phyloP scores from a whole-genome alignment of 2,113 vertebrate genomes.

The Petrocephalus microphthalmus region DNA sequence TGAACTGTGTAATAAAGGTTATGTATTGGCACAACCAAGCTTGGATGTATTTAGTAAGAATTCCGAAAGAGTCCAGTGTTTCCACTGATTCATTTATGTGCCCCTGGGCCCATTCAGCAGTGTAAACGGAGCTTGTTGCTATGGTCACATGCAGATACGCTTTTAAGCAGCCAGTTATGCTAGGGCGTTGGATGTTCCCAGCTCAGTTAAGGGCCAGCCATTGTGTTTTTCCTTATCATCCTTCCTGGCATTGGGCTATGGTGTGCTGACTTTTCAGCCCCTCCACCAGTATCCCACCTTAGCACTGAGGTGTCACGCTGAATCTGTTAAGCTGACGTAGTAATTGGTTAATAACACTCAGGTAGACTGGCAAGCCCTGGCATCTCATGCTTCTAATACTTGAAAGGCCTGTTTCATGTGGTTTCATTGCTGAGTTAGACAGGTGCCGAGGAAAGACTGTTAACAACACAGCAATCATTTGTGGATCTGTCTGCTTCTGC shows the following conservation, averaged over 20 bases:
- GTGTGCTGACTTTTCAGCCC: not conserved
- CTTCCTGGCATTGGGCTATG: not conserved
- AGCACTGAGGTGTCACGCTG: not conserved
- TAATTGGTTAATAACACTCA: not conserved
- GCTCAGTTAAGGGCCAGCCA: not conserved
- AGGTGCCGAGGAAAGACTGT: too few relatives aligned
- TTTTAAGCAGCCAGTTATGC: not conserved
- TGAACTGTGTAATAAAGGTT: not conserved
- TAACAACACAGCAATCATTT: not conserved
- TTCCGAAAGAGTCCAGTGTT: not conserved
- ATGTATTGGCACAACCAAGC: not conserved
- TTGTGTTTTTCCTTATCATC: not conserved
- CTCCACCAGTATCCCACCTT: not conserved
- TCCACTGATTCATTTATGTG: not conserved
- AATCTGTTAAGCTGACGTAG: not conserved
- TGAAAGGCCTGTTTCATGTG: not conserved
- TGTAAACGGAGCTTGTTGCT: not conserved
- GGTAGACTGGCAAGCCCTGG: not conserved
- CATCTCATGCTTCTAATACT: not conserved
- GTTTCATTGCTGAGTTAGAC: not conserved
- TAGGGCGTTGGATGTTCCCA: not conserved
- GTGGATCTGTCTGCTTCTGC: not conserved
- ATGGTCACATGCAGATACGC: not conserved
- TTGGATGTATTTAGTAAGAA: not conserved
- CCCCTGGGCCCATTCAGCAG: not conserved